These are phyloP conservation scores for Origma solitaria DNA, from an alignment of 2,113 vertebrate genomes.

Conservation along the genomic window DNA sequence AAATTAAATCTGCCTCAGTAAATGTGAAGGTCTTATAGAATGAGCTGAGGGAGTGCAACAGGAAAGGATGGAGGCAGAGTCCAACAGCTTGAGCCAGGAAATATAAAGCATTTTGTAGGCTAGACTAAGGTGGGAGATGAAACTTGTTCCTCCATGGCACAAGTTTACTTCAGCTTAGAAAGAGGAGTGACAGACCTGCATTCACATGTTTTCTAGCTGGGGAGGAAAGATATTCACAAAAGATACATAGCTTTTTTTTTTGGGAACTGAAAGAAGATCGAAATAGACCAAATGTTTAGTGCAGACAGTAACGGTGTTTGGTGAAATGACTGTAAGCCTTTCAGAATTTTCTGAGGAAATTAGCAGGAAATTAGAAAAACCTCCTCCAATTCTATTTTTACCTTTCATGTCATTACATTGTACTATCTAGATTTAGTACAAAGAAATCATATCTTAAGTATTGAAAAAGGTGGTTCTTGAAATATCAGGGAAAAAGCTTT, in stretches of 20 bases:
- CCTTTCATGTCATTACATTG: neutral
- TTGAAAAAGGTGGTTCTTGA: neutral
- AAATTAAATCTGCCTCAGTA: neutral
- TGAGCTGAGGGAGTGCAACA: neutral
- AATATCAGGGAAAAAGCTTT: neutral
- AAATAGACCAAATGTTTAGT: neutral
- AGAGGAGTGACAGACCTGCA: neutral
- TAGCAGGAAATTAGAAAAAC: conserved; percentile 21
- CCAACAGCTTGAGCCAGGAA: neutral
- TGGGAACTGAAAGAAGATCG: neutral
- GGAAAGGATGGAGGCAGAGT: neutral
- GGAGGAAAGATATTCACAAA: neutral
- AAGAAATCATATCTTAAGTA: neutral
- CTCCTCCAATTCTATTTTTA: conserved; percentile 31
- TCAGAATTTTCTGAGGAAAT: conserved; percentile 31
- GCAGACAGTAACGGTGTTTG: neutral
- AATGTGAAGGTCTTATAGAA: neutral
- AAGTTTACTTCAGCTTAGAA: neutral
- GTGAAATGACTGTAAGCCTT: conserved; percentile 18
- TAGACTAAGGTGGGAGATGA: neutral
- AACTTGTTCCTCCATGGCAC: neutral
- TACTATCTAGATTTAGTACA: neutral
- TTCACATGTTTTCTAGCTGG: neutral
- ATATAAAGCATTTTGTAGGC: neutral
- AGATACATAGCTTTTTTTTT: neutral